A percentile compares a stretch with the other conserved stretches of the same genome.
Evolutionary conservation across 2,113 vertebrate species (phyloP).

Genomic region (Marmota monax): DNA sequence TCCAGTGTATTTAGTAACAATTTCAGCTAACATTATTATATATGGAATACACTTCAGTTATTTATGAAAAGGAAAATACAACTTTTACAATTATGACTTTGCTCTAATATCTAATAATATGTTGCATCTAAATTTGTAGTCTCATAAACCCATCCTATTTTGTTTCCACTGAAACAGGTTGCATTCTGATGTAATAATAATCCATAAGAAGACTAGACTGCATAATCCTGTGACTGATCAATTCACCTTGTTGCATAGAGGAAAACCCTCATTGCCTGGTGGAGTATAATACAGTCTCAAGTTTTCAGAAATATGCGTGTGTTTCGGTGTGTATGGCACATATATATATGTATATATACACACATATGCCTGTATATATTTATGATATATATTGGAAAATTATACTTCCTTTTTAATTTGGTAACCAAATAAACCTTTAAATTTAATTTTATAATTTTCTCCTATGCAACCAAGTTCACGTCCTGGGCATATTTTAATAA

Average conservation of each 20-base stretch:
- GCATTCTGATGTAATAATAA: neutral
- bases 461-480: neutral
- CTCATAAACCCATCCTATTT: neutral
- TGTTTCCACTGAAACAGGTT: neutral
- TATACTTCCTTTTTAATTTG: neutral
- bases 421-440: slow-evolving; percentile 1
- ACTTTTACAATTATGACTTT: neutral
- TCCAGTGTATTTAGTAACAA: neutral
- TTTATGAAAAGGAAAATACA: neutral
- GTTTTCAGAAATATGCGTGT: neutral
- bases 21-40: neutral
- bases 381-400: neutral
- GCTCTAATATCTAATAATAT: neutral
- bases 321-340: too few relatives aligned
- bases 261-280: neutral
- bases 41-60: neutral
- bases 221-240: neutral
- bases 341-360: too few relatives aligned
- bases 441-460: neutral
- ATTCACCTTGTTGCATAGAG: neutral
- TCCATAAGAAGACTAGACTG: neutral
- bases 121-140: neutral
- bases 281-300: neutral
- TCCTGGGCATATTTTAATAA: neutral
- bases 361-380: too few relatives aligned